Evolutionary conservation across 2,888 invertebrate genomes (phyloP), one percentile per base, ranked within the genome.

Genomic region (Mythimna lalbum): DNA sequence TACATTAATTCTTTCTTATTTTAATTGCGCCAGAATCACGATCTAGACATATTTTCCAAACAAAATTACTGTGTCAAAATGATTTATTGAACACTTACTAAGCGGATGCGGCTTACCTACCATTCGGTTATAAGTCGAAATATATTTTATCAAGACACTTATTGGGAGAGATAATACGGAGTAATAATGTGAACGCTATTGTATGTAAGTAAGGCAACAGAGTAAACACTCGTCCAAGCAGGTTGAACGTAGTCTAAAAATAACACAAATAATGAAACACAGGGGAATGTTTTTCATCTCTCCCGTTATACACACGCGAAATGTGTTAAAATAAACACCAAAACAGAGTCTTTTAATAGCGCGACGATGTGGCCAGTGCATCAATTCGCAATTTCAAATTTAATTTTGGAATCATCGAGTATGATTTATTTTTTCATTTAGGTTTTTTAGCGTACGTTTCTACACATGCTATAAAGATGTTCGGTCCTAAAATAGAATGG

Each of bases 231-330:
- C 90, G 91, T 91, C 90, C 91, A 92, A 92, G 93, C 95, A 95
- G 95, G 95, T 95, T 95, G 93, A 93, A 90, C 92, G 91, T 88
- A 87, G 90, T 91, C 94, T 96, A 95, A 94, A 95, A 94, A 95
- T 96, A 96, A 90, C 92, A 90, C 90, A 92, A 94, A 95, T 94
- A 95, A 95, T 95, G 94, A 95, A 95, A 94, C 94, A 91, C 95
- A 93, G 95, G 96, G 93, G 93, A 95, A 94, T 96, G 96, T 95
- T 95, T 95, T 95, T 95, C 95, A 95, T 95, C 95, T 94, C 94
- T 88, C 90, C 90, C 91, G 94, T 94, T 95, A 93, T 91, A 94
- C 92, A 92, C 91, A 92, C 93, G 95, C 96, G 90, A 95, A 96
- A 94, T 94, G 94, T 94, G 95, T 94, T 95, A 96, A 94, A 95